Evolutionary conservation across 1,140 invertebrate genomes (phyloP).

Genomic region (Oedothorax gibbosus): DNA sequence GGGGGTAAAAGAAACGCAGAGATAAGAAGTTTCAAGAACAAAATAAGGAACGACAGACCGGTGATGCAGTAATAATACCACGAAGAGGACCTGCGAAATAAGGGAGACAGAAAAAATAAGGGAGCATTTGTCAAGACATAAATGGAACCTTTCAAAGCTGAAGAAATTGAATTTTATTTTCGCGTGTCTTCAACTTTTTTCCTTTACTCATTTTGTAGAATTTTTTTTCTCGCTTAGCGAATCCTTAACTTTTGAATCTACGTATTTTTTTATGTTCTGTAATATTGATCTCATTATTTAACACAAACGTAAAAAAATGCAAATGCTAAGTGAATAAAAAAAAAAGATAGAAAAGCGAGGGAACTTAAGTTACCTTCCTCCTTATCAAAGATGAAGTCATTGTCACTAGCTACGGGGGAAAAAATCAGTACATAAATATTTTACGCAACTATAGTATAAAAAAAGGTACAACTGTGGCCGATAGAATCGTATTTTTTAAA

Average conservation of each 20-base stretch:
- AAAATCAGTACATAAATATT: too few relatives aligned
- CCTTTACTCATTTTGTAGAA: not conserved
- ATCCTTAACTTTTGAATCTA: not conserved
- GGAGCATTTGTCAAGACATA: constrained; percentile 58
- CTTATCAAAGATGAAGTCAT: not conserved
- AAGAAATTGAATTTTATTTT: constrained; percentile 59
- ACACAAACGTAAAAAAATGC: not conserved
- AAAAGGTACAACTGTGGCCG: too few relatives aligned
- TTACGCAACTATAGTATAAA: too few relatives aligned
- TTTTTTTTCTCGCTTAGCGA: not conserved
- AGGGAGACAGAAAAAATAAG: not conserved
- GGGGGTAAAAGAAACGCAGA: constrained; percentile 21
- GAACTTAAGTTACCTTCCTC: constrained; percentile 4
- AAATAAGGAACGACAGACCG: constrained; percentile 32
- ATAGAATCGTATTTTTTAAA: too few relatives aligned
- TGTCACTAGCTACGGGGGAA: not conserved
- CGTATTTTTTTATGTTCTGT: constrained; percentile 1
- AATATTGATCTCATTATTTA: constrained; percentile 55
- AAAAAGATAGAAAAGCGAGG: constrained; percentile 4
- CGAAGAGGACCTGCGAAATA: constrained; percentile 4
- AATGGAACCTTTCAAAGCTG: constrained; percentile 59
- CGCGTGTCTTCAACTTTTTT: not conserved
- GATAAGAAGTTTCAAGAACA: constrained; percentile 45
- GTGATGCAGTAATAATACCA: constrained; percentile 46
- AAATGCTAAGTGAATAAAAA: not conserved